These are phyloP conservation scores for Crenuchus spilurus DNA, from an alignment of 2,797 vertebrate species.

Conservation along the genomic window DNA sequence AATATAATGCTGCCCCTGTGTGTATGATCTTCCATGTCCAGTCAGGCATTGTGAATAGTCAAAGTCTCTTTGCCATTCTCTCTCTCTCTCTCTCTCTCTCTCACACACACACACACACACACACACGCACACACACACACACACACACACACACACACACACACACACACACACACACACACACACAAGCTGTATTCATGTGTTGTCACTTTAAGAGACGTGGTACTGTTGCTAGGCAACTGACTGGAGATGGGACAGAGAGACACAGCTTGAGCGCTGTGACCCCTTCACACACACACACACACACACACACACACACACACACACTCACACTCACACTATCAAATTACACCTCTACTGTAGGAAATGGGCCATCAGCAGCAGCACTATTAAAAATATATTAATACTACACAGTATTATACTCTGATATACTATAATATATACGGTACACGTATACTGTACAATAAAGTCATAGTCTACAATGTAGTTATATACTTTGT, in stretches of 20 bases:
- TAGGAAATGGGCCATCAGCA: background rate
- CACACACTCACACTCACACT: background rate
- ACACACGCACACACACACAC: too few species aligned
- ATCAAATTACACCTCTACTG: background rate
- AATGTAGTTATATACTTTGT: too few species aligned
- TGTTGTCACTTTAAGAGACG: constrained; percentile 66
- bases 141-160: too few species aligned
- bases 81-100: background rate
- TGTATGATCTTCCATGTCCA: too few species aligned
- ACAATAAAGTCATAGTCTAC: too few species aligned
- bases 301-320: background rate
- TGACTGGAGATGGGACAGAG: constrained; percentile 55
- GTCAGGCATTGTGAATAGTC: too few species aligned
- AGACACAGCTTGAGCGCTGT: constrained; percentile 58
- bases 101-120: background rate
- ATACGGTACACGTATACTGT: too few species aligned
- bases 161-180: constrained; percentile 10
- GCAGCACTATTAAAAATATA: background rate
- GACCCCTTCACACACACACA: constrained; percentile 50
- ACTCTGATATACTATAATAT: too few species aligned
- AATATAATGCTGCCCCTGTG: too few species aligned
- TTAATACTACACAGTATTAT: too few species aligned
- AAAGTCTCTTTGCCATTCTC: background rate
- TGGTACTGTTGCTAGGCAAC: constrained; percentile 77
- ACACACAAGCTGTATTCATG: constrained; percentile 52